phyloP scores from a whole-genome alignment of 2,113 vertebrate genomes.

The Xyliphius kryptos region DNA sequence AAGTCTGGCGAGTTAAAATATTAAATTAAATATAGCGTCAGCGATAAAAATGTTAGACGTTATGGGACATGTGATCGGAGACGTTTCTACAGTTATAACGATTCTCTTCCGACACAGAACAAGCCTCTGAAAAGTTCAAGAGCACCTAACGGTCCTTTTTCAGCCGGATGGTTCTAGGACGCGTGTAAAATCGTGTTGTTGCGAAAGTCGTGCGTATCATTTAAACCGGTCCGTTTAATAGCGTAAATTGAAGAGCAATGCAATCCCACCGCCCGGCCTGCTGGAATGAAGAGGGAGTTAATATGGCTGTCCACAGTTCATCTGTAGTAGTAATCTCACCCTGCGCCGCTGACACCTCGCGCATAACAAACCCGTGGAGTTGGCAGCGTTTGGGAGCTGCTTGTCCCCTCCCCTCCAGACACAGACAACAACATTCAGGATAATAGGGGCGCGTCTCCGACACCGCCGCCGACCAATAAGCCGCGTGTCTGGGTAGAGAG shows the following conservation, averaged over 20 bases:
- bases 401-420: constrained; percentile 60
- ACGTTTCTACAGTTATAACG: background rate
- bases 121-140: background rate
- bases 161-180: background rate
- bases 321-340: constrained; percentile 49
- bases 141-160: background rate
- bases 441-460: constrained; percentile 59
- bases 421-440: constrained; percentile 69
- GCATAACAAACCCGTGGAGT: constrained; percentile 54
- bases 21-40: background rate
- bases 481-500: constrained; percentile 52
- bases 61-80: background rate
- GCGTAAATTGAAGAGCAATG: background rate
- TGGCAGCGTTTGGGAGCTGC: constrained; percentile 52
- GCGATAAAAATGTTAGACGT: background rate
- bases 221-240: background rate
- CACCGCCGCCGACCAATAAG: constrained; percentile 57
- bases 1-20: no score
- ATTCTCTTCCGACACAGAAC: background rate
- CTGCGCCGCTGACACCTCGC: constrained; percentile 49
- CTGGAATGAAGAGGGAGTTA: constrained; percentile 41
- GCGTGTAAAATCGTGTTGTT: background rate
- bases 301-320: constrained; percentile 53
- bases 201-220: background rate
- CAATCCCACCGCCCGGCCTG: constrained; percentile 27